Percentiles rank a stretch among this genome's conserved stretches.
Evolutionary conservation across 2,113 vertebrate species (phyloP).

Genomic region (Nettapus auritus): DNA sequence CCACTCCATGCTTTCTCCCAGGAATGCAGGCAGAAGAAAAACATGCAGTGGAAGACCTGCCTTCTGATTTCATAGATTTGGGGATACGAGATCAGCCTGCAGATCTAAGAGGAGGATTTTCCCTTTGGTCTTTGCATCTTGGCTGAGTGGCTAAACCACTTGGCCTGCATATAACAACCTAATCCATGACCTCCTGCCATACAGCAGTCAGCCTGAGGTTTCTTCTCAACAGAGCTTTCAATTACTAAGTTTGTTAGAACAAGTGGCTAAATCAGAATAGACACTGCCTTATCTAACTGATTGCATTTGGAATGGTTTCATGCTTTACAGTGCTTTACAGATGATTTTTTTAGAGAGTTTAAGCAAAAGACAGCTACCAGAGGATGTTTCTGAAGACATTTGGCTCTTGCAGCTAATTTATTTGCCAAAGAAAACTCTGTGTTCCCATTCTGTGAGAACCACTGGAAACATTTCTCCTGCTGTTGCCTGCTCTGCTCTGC

Average conservation of each 20-base stretch:
- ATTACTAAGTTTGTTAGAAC: background rate
- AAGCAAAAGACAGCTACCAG: slow-evolving; percentile 38
- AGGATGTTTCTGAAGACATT: slow-evolving; percentile 51
- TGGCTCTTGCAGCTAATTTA: slow-evolving; percentile 36
- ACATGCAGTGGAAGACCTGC: background rate
- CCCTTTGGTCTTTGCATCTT: background rate
- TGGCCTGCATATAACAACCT: background rate
- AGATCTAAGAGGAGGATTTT: background rate
- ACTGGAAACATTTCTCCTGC: slow-evolving; percentile 51
- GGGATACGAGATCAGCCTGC: background rate
- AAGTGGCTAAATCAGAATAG: background rate
- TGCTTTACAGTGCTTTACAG: slow-evolving; percentile 11
- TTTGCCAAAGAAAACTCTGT: slow-evolving; percentile 66
- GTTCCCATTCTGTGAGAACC: slow-evolving; percentile 55
- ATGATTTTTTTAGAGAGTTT: slow-evolving; percentile 20
- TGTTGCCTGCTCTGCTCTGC: slow-evolving; percentile 8
- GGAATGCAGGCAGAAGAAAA: background rate
- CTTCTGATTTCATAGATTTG: background rate
- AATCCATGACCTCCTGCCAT: background rate
- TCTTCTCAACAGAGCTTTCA: background rate
- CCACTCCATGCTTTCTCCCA: background rate
- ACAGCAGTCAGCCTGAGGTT: background rate
- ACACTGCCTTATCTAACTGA: slow-evolving; percentile 45
- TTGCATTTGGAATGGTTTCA: slow-evolving; percentile 22
- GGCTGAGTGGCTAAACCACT: background rate